These are phyloP conservation scores for Rattus rattus DNA, from an alignment of 2,113 vertebrate species.

Conservation along the genomic window DNA sequence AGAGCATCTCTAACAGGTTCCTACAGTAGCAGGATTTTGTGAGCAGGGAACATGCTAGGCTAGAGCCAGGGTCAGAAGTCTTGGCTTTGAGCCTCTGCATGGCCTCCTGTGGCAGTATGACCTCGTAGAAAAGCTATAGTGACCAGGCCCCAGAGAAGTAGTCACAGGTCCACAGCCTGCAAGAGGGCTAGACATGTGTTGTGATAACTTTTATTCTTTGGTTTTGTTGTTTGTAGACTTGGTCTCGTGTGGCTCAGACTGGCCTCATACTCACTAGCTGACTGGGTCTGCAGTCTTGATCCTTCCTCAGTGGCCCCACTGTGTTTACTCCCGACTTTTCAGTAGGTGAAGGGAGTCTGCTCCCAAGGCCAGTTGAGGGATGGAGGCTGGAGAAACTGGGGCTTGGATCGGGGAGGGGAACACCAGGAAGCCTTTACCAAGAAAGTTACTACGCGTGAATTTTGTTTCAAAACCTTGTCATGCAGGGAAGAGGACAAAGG, in stretches of 20 bases:
- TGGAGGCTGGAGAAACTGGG: background rate
- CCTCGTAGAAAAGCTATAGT: background rate
- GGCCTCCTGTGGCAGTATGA: background rate
- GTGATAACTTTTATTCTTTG: background rate
- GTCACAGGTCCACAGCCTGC: background rate
- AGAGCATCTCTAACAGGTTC: background rate
- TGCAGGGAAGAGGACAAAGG: background rate
- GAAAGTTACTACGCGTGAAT: conserved; percentile 7
- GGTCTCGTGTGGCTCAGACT: background rate
- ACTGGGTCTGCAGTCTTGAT: background rate
- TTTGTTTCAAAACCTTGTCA: conserved; percentile 2
- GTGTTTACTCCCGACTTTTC: background rate
- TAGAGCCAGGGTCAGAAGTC: conserved; percentile 23
- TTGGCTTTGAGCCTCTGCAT: background rate
- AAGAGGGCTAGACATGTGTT: background rate
- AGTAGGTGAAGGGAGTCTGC: background rate
- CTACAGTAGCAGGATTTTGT: background rate
- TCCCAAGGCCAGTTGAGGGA: background rate
- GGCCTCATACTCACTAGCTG: background rate
- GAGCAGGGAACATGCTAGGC: background rate
- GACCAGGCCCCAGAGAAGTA: background rate
- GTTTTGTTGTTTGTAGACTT: background rate
- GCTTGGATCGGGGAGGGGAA: background rate
- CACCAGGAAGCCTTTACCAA: conserved; percentile 16
- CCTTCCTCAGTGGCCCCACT: too few relatives aligned